Conservation (phyloP, 2,113 vertebrate genomes). For the Rattus rattus region DNA sequence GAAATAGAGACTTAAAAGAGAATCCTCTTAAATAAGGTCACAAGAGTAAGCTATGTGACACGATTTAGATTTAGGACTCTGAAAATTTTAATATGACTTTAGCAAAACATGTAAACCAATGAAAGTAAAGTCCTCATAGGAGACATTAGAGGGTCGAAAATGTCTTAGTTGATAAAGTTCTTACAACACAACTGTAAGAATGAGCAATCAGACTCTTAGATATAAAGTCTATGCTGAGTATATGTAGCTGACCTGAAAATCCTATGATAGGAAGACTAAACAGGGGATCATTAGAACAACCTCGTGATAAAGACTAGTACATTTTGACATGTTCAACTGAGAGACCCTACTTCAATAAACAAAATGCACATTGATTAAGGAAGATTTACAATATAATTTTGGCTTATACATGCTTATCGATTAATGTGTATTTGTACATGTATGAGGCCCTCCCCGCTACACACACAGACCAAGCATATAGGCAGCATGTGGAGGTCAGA, state of each 20-base stretch:
- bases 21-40: not conserved
- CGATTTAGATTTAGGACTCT: not conserved
- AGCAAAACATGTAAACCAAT: not conserved
- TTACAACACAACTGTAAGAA: not conserved
- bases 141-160: not conserved
- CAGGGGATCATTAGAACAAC: not conserved
- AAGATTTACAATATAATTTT: not conserved
- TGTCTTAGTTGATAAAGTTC: not conserved
- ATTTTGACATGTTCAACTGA: not conserved
- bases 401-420: not conserved
- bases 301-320: too few relatives aligned
- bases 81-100: not conserved
- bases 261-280: not conserved
- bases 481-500: not conserved
- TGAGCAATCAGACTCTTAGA: not conserved
- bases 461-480: not conserved
- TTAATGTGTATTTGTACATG: not conserved
- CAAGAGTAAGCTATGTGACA: accelerated
- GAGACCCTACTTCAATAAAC: not conserved
- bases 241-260: not conserved
- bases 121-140: not conserved
- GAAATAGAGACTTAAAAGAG: not conserved
- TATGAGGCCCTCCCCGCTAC: not conserved
- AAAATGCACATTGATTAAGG: not conserved
- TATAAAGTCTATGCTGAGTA: not conserved